Percentiles rank a stretch among this genome's conserved stretches.
Evolutionary conservation across 2,797 vertebrate genomes (phyloP).

Genomic region (Hemibagrus guttatus): DNA sequence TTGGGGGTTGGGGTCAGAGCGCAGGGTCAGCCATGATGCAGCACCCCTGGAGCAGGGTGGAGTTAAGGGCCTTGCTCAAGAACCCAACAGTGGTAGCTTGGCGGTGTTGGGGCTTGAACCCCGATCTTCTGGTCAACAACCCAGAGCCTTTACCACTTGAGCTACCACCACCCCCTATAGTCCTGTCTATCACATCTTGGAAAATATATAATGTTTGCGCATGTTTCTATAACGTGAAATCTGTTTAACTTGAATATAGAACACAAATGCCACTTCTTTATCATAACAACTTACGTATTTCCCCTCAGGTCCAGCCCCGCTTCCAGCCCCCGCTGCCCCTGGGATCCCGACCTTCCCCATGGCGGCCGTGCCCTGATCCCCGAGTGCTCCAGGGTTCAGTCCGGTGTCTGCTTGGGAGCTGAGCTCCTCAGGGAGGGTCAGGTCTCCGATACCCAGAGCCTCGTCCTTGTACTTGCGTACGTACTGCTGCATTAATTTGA

Average conservation of each 20-base stretch:
- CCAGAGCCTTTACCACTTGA: too few relatives aligned
- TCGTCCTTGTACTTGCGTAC: constrained; percentile 96
- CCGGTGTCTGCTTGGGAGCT: constrained; percentile 38
- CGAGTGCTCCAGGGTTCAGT: constrained; percentile 59
- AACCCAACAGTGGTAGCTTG: too few relatives aligned
- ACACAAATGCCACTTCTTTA: background rate
- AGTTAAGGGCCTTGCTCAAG: too few relatives aligned
- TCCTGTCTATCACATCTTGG: too few relatives aligned
- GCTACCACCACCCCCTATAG: too few relatives aligned
- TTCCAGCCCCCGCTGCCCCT: constrained; percentile 67
- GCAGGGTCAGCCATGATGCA: too few relatives aligned
- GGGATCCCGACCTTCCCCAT: constrained; percentile 66
- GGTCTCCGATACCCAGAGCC: constrained; percentile 90
- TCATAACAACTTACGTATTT: constrained; percentile 81
- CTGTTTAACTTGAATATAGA: background rate
- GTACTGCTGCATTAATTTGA: constrained; percentile 93
- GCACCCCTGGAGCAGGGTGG: too few relatives aligned
- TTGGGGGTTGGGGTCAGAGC: too few relatives aligned
- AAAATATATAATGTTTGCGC: background rate
- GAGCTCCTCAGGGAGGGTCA: constrained; percentile 86
- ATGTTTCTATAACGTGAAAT: background rate
- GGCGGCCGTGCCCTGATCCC: constrained; percentile 73
- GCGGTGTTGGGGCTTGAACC: too few relatives aligned
- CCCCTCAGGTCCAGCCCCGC: constrained; percentile 58
- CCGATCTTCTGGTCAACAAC: too few relatives aligned